These are phyloP conservation scores for Laspeyria flexula DNA, from an alignment of 2,888 invertebrate genomes.

Conservation along the genomic window DNA sequence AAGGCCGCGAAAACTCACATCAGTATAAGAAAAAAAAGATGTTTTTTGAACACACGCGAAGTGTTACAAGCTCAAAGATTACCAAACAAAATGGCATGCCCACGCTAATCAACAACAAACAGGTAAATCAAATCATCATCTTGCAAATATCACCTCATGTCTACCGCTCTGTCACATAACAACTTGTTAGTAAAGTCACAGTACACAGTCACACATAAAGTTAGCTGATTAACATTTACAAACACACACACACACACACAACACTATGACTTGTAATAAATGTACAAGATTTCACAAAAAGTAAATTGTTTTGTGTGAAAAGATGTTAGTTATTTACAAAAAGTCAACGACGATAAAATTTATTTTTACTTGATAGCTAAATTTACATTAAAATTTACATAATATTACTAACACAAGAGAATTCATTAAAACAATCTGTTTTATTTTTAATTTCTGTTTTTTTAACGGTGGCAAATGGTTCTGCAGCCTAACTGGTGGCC, in stretches of 20 bases:
- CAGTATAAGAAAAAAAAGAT: not conserved
- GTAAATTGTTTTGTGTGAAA: not conserved
- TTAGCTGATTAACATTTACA: conserved; percentile 16
- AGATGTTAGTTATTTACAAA: too few relatives aligned
- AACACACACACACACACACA: not conserved
- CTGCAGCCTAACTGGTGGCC: too few relatives aligned
- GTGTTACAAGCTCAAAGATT: not conserved
- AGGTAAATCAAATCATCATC: conserved; percentile 9
- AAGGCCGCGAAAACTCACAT: not conserved
- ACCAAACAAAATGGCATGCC: conserved; percentile 7
- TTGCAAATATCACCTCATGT: conserved; percentile 15
- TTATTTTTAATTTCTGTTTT: too few relatives aligned
- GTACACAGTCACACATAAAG: conserved; percentile 27
- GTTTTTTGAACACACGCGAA: not conserved
- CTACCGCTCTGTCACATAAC: conserved; percentile 7
- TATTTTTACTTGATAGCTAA: too few relatives aligned
- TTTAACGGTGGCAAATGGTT: too few relatives aligned
- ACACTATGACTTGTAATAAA: not conserved
- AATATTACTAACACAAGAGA: too few relatives aligned
- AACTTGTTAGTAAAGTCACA: conserved; percentile 31
- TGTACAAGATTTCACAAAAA: not conserved
- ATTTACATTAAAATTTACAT: too few relatives aligned
- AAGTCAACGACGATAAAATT: too few relatives aligned
- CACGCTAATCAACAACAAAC: conserved; percentile 35
- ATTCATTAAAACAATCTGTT: too few relatives aligned